Percentiles rank a stretch among this genome's conserved stretches.
Evolutionary conservation across 1,140 invertebrate species (phyloP).

Genomic region (Amyelois transitella): DNA sequence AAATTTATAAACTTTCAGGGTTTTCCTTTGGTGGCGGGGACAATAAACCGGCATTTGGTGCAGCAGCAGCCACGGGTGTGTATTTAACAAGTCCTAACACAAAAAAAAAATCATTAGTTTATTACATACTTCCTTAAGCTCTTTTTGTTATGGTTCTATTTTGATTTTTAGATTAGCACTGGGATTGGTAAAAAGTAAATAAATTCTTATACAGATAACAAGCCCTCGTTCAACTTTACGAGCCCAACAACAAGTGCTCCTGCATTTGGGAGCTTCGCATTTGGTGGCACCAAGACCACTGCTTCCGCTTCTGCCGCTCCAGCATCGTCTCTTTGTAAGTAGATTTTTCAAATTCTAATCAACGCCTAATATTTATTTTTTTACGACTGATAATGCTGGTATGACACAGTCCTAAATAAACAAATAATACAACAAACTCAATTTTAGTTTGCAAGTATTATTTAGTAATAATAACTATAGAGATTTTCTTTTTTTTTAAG

Average conservation of each 20-base stretch:
- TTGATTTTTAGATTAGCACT: no score
- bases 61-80: constrained; percentile 27
- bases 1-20: constrained; percentile 14
- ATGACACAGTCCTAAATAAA: no score
- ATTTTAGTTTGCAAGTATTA: no score
- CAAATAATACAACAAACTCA: no score
- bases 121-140: no score
- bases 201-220: constrained; percentile 38
- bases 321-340: constrained; percentile 47
- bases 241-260: constrained; percentile 31
- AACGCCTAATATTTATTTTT: not conserved
- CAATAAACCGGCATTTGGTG: constrained; percentile 28
- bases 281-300: constrained; percentile 53
- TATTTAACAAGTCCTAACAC: no score
- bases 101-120: no score
- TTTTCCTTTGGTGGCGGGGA: constrained; percentile 37
- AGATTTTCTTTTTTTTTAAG: no score
- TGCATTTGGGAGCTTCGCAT: constrained; percentile 43
- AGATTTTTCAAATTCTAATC: not conserved
- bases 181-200: no score
- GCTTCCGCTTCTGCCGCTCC: constrained; percentile 20
- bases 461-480: no score
- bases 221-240: constrained; percentile 41
- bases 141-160: no score
- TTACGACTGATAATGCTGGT: no score